Conservation (phyloP, 2,113 vertebrate genomes). For the Lipotes vexillifer region DNA sequence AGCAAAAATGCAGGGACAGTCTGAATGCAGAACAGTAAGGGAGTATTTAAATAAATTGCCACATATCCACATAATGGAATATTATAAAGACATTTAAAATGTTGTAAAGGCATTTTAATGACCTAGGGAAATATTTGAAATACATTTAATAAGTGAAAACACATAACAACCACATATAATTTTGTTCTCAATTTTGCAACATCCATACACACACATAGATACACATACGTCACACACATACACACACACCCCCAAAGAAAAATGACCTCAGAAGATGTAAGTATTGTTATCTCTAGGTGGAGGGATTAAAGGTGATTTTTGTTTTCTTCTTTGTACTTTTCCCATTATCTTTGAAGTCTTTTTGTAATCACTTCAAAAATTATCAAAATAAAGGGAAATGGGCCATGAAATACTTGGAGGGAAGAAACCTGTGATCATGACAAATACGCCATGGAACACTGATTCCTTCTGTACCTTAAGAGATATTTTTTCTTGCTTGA, state of each 20-base stretch:
- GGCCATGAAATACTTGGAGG: neutral
- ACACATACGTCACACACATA: neutral
- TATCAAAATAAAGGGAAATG: neutral
- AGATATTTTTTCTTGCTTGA: neutral
- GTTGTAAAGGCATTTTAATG: neutral
- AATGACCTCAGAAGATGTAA: neutral
- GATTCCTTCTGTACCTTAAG: neutral
- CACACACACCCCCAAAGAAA: neutral
- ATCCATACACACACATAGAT: neutral
- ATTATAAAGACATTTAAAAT: neutral
- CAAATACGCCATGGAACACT: neutral
- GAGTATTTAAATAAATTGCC: neutral
- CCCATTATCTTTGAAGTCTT: constrained; percentile 36
- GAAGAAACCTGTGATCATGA: neutral
- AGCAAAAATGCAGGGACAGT: neutral
- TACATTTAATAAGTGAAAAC: constrained; percentile 7
- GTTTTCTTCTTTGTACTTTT: constrained; percentile 30
- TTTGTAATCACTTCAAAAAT: neutral
- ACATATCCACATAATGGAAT: neutral
- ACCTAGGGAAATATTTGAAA: constrained; percentile 15
- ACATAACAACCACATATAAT: neutral
- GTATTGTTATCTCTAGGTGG: neutral
- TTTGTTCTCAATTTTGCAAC: constrained; percentile 17
- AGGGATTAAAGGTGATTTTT: neutral
- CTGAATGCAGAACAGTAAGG: neutral